Evolutionary conservation across 2,888 invertebrate species (phyloP), one percentile per base, ranked within the genome.

Genomic region (Drosophila anomalata): DNA sequence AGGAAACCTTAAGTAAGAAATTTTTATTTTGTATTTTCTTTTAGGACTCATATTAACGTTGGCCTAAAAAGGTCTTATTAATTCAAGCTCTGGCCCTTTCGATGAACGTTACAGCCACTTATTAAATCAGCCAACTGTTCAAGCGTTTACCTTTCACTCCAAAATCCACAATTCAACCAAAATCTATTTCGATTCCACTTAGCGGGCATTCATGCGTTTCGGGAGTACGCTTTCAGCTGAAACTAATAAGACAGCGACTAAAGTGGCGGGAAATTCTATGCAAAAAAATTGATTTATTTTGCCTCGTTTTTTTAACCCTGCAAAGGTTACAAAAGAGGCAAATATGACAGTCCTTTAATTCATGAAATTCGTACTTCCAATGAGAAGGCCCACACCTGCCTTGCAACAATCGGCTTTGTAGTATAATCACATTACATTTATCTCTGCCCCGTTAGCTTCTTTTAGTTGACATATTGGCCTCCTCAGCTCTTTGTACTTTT

Each of bases 121-220:
- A 56, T 76, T 73, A 63, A 61, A 59, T 63, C 73, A 76, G 14
- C 62, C 69, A 73, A 63, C 69, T 76, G 55, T 79, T 76, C 56
- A 58, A 55, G 63, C 73, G 53, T 68, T 73, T 63, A 73, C 77
- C 73, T 69, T 73, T 68, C 67, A 59, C 59, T 63, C 44, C 58
- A 56, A 42, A 48, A n/a, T 4, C 76, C 51, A 59, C 56, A 50
- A 54, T 54, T 67, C 66, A 76, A 58, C 62, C 31, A 31, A 31
- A 24, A 66, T 76, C 58, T 63, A 63, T 76, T 76, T 79, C 55
- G 55, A 50, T 36, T 62, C 47, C 41, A 41, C 69, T 71, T 41
- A 17, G 14, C 51, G 14, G 22, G 61, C 61, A 71, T 70, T 60
- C 69, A 69, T 53, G 42, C 50, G 8, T 39, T 42, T 24, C 17